phyloP scores from a whole-genome alignment of 2,113 vertebrate species.

The Hippocampus abdominalis region DNA sequence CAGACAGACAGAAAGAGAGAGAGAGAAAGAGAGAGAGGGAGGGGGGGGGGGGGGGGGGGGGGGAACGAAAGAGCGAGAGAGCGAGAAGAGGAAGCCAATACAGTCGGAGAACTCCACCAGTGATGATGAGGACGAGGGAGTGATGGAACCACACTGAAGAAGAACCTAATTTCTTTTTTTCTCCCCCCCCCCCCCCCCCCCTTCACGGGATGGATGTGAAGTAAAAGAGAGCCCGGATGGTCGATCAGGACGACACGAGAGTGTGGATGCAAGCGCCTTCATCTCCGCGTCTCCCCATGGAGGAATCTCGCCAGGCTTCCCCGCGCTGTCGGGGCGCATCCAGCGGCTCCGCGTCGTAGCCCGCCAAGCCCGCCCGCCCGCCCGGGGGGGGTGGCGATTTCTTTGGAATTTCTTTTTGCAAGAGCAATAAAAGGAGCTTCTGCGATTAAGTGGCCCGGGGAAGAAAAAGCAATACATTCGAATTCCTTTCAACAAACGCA shows the following conservation, averaged over 20 bases:
- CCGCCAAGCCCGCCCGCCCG: rapidly evolving
- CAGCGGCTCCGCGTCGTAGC: constrained; percentile 32
- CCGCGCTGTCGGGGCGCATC: constrained; percentile 30
- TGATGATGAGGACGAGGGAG: constrained; percentile 55
- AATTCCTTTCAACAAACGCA: constrained; percentile 51
- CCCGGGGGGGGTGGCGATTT: background rate
- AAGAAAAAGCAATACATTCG: constrained; percentile 72
- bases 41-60: constrained; percentile 1
- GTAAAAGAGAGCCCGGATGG: constrained; percentile 17
- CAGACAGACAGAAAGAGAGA: constrained; percentile 2
- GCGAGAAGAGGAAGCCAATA: constrained; percentile 29
- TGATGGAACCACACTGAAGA: constrained; percentile 51
- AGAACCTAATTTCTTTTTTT: background rate
- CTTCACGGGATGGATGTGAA: background rate
- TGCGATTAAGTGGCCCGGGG: constrained; percentile 65
- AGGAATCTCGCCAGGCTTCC: constrained; percentile 44
- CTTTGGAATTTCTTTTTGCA: background rate
- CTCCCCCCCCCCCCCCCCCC: too few species aligned
- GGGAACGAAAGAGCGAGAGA: constrained; percentile 25
- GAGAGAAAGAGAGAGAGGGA: constrained; percentile 8
- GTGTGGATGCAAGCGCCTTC: constrained; percentile 7
- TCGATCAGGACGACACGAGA: constrained; percentile 24
- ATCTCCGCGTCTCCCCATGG: constrained; percentile 43
- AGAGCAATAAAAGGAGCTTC: constrained; percentile 68
- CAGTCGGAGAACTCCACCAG: constrained; percentile 59